Evolutionary conservation across 2,113 vertebrate genomes (phyloP).

Genomic region (Callospermophilus lateralis): DNA sequence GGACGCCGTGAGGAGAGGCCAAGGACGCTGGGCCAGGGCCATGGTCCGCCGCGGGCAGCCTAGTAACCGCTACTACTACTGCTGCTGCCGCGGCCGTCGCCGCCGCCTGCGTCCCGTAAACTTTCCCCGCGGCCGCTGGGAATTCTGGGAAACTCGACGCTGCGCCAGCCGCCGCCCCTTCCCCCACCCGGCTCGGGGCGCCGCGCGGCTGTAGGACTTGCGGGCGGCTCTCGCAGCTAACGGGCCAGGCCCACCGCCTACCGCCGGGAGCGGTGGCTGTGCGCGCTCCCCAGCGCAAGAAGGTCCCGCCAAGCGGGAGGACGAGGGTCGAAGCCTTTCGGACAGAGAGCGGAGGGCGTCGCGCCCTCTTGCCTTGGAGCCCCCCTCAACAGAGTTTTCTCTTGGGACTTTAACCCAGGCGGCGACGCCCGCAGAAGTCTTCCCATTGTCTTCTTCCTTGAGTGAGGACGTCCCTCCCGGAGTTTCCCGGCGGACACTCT

Average conservation of each 20-base stretch:
- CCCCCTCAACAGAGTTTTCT: not conserved
- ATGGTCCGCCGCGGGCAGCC: slow-evolving; percentile 55
- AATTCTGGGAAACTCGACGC: slow-evolving; percentile 79
- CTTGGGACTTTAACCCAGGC: not conserved
- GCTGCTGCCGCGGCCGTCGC: not conserved
- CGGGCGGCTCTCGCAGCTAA: not conserved
- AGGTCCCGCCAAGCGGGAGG: not conserved
- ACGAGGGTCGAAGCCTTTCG: accelerated
- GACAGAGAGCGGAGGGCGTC: not conserved
- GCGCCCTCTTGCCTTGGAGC: not conserved
- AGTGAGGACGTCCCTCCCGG: not conserved
- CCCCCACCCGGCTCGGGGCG: not conserved
- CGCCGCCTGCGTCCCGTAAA: slow-evolving; percentile 70
- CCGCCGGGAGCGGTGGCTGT: no score
- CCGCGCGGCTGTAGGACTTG: not conserved
- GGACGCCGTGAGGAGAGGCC: not conserved
- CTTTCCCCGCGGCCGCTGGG: slow-evolving; percentile 78
- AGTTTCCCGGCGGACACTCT: not conserved
- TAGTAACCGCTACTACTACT: slow-evolving; percentile 61
- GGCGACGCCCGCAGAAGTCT: not conserved
- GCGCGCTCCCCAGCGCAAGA: not conserved
- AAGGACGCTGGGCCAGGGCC: slow-evolving; percentile 23
- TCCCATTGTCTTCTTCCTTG: accelerated
- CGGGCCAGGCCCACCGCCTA: not conserved
- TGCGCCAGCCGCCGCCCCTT: not conserved